A percentile compares a stretch with the other conserved stretches of the same genome.
Conservation (phyloP, 1,140 invertebrate genomes). For the Palaemon carinicauda region DNA sequence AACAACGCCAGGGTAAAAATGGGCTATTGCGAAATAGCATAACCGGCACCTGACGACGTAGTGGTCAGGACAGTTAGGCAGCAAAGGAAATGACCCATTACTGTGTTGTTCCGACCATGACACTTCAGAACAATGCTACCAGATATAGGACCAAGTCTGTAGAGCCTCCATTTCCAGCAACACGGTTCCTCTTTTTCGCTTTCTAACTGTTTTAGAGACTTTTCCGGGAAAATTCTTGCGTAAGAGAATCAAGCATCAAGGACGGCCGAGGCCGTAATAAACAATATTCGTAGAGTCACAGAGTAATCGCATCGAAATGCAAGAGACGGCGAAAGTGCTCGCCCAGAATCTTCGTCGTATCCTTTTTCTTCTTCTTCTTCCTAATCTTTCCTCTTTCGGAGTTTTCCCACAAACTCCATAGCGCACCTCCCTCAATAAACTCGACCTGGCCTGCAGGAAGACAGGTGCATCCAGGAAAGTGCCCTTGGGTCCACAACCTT, state of each 20-base stretch:
- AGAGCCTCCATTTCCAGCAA: neutral
- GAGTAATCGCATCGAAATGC: too few species aligned
- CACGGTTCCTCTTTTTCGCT: too few species aligned
- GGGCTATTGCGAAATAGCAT: neutral
- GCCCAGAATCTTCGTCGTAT: too few species aligned
- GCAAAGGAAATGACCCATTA: constrained; percentile 53
- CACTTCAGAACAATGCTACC: constrained; percentile 55
- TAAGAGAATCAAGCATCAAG: too few species aligned
- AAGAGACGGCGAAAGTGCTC: too few species aligned
- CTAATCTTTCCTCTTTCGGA: neutral
- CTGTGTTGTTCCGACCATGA: constrained; percentile 52
- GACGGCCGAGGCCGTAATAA: too few species aligned
- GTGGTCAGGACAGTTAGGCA: constrained; percentile 55
- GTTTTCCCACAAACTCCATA: neutral
- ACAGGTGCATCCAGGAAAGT: neutral
- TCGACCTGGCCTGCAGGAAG: constrained; percentile 9
- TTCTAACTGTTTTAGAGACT: too few species aligned
- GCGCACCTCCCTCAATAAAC: constrained; percentile 2
- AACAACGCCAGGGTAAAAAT: neutral
- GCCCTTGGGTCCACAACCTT: neutral
- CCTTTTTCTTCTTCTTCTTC: too few species aligned
- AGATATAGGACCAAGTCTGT: constrained; percentile 52
- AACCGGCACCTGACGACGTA: constrained; percentile 37
- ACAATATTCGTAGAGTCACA: too few species aligned
- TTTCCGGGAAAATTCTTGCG: too few species aligned